Conservation (phyloP, 2,888 invertebrate species). For the Apamea crenata region DNA sequence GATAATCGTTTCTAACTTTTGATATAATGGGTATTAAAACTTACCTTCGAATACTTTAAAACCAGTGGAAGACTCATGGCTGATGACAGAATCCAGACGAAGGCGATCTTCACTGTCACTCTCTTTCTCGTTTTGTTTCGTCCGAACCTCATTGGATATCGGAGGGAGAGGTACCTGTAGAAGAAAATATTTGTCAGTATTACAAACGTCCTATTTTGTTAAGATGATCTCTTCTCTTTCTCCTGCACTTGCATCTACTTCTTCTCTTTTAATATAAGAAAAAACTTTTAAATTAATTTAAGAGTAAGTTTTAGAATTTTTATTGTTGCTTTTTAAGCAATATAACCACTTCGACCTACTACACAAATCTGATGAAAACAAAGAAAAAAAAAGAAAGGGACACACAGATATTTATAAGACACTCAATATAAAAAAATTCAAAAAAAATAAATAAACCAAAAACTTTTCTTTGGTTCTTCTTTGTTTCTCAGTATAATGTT, state of each 20-base stretch:
- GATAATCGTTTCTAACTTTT: background rate
- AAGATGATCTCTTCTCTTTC: background rate
- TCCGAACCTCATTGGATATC: conserved; percentile 98
- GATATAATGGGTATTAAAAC: conserved; percentile 29
- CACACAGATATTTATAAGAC: no score
- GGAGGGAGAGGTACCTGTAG: conserved; percentile 94
- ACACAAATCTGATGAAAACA: background rate
- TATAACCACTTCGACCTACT: background rate
- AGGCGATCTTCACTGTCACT: conserved; percentile 96
- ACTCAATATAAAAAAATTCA: no score
- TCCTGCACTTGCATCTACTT: background rate
- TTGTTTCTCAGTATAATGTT: no score
- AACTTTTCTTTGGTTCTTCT: no score
- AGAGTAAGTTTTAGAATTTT: background rate
- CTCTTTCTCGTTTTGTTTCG: conserved; percentile 96
- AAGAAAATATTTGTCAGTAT: background rate
- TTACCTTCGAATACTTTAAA: conserved; percentile 96
- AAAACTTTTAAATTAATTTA: background rate
- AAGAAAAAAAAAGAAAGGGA: no score
- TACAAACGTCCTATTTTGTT: background rate
- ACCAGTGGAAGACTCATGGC: conserved; percentile 97
- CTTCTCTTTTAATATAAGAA: background rate
- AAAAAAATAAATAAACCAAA: no score
- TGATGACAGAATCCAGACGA: conserved; percentile 98
- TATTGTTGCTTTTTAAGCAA: background rate